Percentiles rank a stretch among this genome's conserved stretches.
Conservation (phyloP, 1,140 invertebrate species). For the Eulimnadia texana region DNA sequence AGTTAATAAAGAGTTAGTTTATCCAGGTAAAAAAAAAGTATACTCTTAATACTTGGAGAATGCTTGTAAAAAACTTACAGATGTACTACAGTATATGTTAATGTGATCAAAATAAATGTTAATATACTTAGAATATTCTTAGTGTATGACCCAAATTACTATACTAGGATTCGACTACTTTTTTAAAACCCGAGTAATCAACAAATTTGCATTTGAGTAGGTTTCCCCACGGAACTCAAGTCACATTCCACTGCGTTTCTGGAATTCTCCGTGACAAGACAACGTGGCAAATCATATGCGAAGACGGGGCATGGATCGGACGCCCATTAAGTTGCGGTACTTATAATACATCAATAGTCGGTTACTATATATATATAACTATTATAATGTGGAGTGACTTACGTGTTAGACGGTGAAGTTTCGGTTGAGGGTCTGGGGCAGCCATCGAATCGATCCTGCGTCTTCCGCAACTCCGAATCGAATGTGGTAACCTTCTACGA, state of each 20-base stretch:
- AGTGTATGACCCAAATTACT: too few relatives aligned
- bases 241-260: constrained; percentile 63
- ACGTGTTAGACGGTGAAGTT: constrained; percentile 10
- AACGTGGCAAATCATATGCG: constrained; percentile 67
- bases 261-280: constrained; percentile 59
- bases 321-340: constrained; percentile 54
- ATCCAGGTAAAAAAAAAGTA: too few relatives aligned
- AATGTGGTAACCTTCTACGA: constrained; percentile 64
- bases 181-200: neutral
- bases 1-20: too few relatives aligned
- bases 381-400: neutral
- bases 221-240: constrained; percentile 61
- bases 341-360: neutral
- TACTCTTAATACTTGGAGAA: too few relatives aligned
- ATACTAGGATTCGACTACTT: too few relatives aligned
- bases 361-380: neutral
- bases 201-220: constrained; percentile 22
- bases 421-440: constrained; percentile 5
- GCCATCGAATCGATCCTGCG: constrained; percentile 44
- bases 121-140: neutral
- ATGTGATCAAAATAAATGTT: neutral
- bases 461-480: constrained; percentile 55
- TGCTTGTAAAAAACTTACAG: too few relatives aligned
- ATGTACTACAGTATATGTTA: neutral
- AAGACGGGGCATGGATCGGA: constrained; percentile 66